A percentile compares a stretch with the other conserved stretches of the same genome.
Conservation (phyloP, 2,797 vertebrate species). For the Malacoctenus gilli region DNA sequence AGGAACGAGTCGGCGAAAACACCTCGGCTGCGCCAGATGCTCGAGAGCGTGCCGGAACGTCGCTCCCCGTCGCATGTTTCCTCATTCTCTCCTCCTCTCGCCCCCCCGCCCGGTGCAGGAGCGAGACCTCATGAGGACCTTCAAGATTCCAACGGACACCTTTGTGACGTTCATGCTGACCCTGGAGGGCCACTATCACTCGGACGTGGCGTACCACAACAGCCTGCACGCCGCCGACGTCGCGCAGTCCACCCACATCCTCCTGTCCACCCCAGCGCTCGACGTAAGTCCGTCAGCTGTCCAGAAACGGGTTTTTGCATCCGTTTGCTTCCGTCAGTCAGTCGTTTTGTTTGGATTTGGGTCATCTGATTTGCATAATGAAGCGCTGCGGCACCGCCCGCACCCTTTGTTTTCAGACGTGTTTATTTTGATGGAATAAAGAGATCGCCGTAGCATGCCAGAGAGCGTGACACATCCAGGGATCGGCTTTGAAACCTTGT, state of each 20-base stretch:
- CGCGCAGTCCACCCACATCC: constrained; percentile 95
- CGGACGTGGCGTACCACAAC: constrained; percentile 96
- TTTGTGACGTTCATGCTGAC: constrained; percentile 99
- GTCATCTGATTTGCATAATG: background rate
- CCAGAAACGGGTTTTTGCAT: too few species aligned
- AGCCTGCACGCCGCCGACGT: constrained; percentile 97
- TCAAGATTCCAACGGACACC: constrained; percentile 94
- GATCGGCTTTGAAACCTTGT: background rate
- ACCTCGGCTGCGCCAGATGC: background rate
- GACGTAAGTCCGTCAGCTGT: constrained; percentile 84
- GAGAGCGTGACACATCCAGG: constrained; percentile 27
- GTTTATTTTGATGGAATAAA: background rate
- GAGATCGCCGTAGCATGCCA: background rate
- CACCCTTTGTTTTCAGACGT: constrained; percentile 14
- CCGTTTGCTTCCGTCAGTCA: background rate
- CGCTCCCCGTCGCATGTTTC: background rate
- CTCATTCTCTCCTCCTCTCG: constrained; percentile 1
- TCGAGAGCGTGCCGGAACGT: background rate
- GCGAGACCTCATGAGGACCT: constrained; percentile 94
- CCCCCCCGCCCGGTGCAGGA: constrained; percentile 80
- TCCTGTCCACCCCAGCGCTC: constrained; percentile 93
- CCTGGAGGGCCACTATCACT: constrained; percentile 95
- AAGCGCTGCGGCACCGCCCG: background rate
- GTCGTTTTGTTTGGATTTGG: too few species aligned
- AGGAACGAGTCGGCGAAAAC: background rate